These are phyloP conservation scores for Eolophus roseicapilla DNA, from an alignment of 2,113 vertebrate species.

Conservation along the genomic window DNA sequence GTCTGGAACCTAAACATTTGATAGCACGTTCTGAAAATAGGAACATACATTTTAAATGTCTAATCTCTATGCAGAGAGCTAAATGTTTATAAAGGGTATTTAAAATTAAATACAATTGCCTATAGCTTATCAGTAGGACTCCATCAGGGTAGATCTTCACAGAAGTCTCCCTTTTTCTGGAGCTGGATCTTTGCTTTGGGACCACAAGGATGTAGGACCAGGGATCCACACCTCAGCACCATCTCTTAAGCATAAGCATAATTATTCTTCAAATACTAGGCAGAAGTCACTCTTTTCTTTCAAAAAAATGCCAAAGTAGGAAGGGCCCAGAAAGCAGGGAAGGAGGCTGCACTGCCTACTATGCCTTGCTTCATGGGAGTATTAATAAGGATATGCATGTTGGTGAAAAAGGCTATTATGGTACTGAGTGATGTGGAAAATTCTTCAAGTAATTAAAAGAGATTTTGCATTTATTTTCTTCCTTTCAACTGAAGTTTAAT, in stretches of 20 bases:
- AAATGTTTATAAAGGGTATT: neutral
- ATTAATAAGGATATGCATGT: neutral
- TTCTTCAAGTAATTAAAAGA: neutral
- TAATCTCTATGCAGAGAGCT: neutral
- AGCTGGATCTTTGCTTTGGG: neutral
- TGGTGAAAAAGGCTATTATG: neutral
- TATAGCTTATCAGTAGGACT: neutral
- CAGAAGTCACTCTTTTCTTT: neutral
- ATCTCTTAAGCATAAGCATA: neutral
- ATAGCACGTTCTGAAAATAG: neutral
- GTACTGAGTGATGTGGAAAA: neutral
- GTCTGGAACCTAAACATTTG: neutral
- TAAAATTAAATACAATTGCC: neutral
- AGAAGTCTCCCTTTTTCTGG: neutral
- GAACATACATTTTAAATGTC: neutral
- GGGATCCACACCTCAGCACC: neutral
- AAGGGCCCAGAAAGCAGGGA: neutral
- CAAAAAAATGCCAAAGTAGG: neutral
- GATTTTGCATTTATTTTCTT: neutral
- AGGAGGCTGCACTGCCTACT: neutral
- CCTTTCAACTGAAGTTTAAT: neutral
- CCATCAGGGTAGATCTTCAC: neutral
- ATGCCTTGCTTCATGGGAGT: neutral
- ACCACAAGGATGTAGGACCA: neutral
- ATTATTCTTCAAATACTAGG: neutral